Evolutionary conservation across 2,113 vertebrate genomes (phyloP).

Genomic region (Passer montanus): DNA sequence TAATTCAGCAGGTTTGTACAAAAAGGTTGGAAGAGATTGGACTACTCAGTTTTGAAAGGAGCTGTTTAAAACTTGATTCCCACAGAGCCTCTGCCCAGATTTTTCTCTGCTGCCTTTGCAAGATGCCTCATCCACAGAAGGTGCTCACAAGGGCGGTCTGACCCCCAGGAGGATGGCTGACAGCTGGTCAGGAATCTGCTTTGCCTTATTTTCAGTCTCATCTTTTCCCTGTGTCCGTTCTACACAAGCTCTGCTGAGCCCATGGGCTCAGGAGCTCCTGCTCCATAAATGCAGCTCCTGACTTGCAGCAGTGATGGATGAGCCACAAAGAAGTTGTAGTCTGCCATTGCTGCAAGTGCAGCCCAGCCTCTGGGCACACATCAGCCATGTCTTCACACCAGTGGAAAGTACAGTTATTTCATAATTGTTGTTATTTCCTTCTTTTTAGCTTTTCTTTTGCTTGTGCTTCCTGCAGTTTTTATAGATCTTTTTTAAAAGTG

Average conservation of each 20-base stretch:
- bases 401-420: not conserved
- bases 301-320: not conserved
- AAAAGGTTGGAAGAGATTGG: not conserved
- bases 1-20: not conserved
- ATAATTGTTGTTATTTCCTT: not conserved
- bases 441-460: not conserved
- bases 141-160: not conserved
- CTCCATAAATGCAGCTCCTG: not conserved
- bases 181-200: not conserved
- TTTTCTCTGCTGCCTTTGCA: not conserved
- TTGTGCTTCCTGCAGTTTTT: not conserved
- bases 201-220: not conserved
- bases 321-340: not conserved
- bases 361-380: not conserved
- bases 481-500: not conserved
- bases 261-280: not conserved
- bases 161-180: not conserved
- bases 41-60: not conserved
- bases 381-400: not conserved
- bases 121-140: not conserved
- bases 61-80: not conserved
- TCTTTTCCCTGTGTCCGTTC: not conserved
- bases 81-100: not conserved
- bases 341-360: not conserved
- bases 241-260: not conserved